Percentiles rank a stretch among this genome's conserved stretches.
Conservation (phyloP, 2,888 invertebrate genomes). For the Brenthis ino region DNA sequence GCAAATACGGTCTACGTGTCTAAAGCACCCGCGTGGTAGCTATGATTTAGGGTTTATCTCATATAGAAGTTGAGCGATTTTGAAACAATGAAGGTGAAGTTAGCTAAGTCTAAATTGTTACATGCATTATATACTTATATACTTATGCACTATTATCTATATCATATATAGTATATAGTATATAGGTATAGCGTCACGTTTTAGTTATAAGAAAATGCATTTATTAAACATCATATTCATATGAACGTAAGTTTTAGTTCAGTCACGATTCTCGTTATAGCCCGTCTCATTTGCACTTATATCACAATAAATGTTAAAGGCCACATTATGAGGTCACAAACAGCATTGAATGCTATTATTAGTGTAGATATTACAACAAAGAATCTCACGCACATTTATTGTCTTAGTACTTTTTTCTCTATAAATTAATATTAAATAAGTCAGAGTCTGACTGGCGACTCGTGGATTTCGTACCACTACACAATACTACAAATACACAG, state of each 20-base stretch:
- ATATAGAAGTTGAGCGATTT: slow-evolving; percentile 8
- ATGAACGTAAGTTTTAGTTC: slow-evolving; percentile 1
- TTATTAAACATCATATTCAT: slow-evolving; percentile 11
- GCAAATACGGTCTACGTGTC: slow-evolving; percentile 40
- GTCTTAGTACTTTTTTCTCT: no score
- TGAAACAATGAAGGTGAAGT: slow-evolving; percentile 8
- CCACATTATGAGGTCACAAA: not conserved
- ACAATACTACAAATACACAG: no score
- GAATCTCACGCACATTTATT: no score
- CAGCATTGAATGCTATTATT: no score
- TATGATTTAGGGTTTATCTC: slow-evolving; percentile 21
- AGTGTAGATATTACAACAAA: no score
- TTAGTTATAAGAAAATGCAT: slow-evolving; percentile 9
- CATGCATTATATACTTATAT: not conserved
- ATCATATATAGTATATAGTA: not conserved
- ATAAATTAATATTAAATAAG: no score
- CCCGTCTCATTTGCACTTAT: slow-evolving; percentile 1
- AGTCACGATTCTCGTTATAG: slow-evolving; percentile 16
- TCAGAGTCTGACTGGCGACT: no score
- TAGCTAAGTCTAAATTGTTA: not conserved
- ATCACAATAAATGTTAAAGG: slow-evolving; percentile 5
- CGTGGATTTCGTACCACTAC: no score
- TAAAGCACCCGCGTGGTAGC: slow-evolving; percentile 12
- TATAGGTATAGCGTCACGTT: not conserved
- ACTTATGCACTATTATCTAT: not conserved